Base-by-base conservation (phyloP, 2,888 invertebrate species). In the Bembecia ichneumoniformis region DNA sequence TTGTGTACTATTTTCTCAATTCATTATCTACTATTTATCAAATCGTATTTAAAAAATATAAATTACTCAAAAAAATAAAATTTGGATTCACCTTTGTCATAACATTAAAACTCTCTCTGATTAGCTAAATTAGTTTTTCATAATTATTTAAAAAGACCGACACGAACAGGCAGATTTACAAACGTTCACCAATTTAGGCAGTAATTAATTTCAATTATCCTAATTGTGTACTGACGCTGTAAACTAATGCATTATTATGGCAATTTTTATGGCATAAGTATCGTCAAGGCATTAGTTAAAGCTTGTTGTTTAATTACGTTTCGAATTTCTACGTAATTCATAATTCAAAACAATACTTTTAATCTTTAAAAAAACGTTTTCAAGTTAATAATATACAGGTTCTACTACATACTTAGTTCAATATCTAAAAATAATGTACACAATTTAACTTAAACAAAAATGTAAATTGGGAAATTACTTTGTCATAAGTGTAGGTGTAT, bases 271-370 rank as follows among this genome's bases (percentile, higher is more conserved):
- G 54, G 54, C 74, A 58, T 59, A 59, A 60, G 63, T 70, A 71
- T 70, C 71, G 70, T 73, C 70, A 68, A 75, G 72, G 69, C 57
- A 74, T 74, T 71, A 72, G 68, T 81, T 81, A 82, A 82, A 82
- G 82, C 80, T 81, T 64, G 71, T 35, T 10, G 28, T 35, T 11
- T 16, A 44, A 11, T 44, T 14, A 40, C 40, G 7, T 40, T 10
- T 40, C 14, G 14, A n/a, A 40, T 14, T 40, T 40, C 5, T 40
- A 13, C n/a, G 14, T 40, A 36, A 13, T 14, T 40, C n/a, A n/a
- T 40, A 40, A 40, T 13, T 40, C 2, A 28, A 40, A 40, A 14
- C 40, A 40, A n/a, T 40, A 40, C n/a, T 40, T 40, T 40, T 3
- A 40, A 40, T n/a, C 4, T 5, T 40, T 40, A 13, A 13, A 11